Conservation (phyloP, 23 tunicate species). For the Diplosoma virens region DNA sequence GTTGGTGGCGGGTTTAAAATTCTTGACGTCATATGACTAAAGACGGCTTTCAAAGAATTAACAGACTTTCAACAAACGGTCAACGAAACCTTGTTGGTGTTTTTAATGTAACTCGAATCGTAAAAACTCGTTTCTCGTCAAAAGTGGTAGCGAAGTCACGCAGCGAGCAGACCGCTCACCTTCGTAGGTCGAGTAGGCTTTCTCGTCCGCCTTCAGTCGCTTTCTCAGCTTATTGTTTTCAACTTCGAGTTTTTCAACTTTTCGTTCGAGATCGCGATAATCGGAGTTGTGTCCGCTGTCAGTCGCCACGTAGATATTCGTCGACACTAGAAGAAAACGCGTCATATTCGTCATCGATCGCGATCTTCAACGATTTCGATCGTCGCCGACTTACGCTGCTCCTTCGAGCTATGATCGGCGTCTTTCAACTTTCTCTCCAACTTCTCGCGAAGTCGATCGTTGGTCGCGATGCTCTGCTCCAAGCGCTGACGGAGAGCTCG, state of each 20-base stretch:
- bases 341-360: neutral
- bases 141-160: too few species aligned
- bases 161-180: slow-evolving; percentile 9
- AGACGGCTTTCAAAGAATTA: too few species aligned
- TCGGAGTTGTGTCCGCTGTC: slow-evolving; percentile 14
- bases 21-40: neutral
- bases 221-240: slow-evolving; percentile 31
- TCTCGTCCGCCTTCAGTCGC: slow-evolving; percentile 46
- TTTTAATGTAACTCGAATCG: too few species aligned
- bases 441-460: slow-evolving; percentile 69
- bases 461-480: slow-evolving; percentile 67
- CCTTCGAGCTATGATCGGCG: neutral
- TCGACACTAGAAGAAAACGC: slow-evolving; percentile 39
- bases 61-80: too few species aligned
- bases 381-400: slow-evolving; percentile 46
- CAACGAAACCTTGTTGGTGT: too few species aligned
- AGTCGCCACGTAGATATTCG: slow-evolving; percentile 61
- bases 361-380: neutral
- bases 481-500: slow-evolving; percentile 75
- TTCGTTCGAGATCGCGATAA: slow-evolving; percentile 14
- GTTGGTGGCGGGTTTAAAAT: neutral
- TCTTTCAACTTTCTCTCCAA: slow-evolving; percentile 52
- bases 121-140: too few species aligned
- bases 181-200: slow-evolving; percentile 23
- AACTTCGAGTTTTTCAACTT: slow-evolving; percentile 23